Percentiles rank a stretch among this genome's conserved stretches.
phyloP scores from a whole-genome alignment of 2,797 vertebrate genomes.

The Artibeus jamaicensis region DNA sequence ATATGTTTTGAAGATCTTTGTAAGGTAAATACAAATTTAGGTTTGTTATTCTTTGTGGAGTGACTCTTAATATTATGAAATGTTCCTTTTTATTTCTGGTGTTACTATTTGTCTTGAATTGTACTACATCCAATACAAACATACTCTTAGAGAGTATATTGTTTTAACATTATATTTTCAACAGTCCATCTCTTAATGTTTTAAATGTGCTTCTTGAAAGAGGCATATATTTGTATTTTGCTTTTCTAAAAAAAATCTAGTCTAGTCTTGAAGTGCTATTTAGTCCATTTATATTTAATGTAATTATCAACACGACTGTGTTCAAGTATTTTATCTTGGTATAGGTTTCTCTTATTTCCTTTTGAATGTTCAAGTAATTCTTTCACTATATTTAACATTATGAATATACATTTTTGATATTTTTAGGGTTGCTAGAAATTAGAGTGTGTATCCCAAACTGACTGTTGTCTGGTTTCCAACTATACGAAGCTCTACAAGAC shows the following conservation, averaged over 20 bases:
- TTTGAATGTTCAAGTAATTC: background rate
- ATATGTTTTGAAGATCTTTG: background rate
- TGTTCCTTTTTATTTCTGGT: background rate
- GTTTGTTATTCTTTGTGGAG: background rate
- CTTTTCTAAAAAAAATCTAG: background rate
- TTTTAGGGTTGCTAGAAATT: background rate
- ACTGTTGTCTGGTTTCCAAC: background rate
- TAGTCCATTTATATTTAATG: background rate
- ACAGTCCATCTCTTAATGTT: background rate
- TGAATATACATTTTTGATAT: background rate
- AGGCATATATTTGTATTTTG: background rate
- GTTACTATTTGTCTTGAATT: background rate
- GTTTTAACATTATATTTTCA: constrained; percentile 12
- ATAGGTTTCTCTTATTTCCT: background rate
- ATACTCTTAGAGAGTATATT: background rate
- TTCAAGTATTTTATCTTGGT: background rate
- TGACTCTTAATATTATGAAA: background rate
- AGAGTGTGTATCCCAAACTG: background rate
- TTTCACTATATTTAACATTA: background rate
- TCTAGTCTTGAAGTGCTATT: background rate
- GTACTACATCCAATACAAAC: background rate
- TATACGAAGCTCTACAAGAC: background rate
- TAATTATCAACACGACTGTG: background rate
- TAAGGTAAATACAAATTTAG: background rate
- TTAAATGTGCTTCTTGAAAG: background rate